Evolutionary conservation across 2,888 invertebrate species (phyloP).

Genomic region (Melangyna quadrimaculata): DNA sequence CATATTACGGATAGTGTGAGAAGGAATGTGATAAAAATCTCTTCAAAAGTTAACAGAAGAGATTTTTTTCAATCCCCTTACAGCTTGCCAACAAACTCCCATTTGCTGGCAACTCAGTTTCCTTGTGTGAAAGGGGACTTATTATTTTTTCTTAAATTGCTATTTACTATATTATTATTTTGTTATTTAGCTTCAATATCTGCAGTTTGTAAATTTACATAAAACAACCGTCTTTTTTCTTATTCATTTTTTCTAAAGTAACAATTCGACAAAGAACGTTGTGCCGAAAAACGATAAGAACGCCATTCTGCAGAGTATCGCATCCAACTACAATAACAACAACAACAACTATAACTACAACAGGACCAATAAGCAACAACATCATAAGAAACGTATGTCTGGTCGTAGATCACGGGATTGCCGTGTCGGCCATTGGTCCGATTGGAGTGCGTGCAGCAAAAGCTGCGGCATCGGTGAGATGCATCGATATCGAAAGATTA

Average conservation of each 20-base stretch:
- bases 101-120: too few relatives aligned
- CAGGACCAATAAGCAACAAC: conserved; percentile 80
- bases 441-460: conserved; percentile 93
- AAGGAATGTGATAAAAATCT: too few relatives aligned
- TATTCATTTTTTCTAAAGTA: conserved; percentile 71
- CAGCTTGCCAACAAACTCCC: too few relatives aligned
- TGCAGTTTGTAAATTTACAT: background rate
- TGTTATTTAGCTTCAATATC: conserved; percentile 30
- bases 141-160: conserved; percentile 34
- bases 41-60: too few relatives aligned
- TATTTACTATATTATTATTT: conserved; percentile 47
- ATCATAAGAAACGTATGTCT: conserved; percentile 76
- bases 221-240: background rate
- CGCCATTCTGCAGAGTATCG: conserved; percentile 87
- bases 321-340: conserved; percentile 85
- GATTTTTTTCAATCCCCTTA: too few relatives aligned
- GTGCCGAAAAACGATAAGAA: conserved; percentile 85
- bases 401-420: conserved; percentile 88
- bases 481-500: conserved; percentile 88
- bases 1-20: too few relatives aligned
- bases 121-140: too few relatives aligned
- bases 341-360: conserved; percentile 83
- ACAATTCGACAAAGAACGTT: conserved; percentile 75
- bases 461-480: conserved; percentile 95
- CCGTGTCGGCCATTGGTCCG: conserved; percentile 92